Evolutionary conservation across 92 coral and sea anemone species (phyloP).

Genomic region (Desmophyllum pertusum): DNA sequence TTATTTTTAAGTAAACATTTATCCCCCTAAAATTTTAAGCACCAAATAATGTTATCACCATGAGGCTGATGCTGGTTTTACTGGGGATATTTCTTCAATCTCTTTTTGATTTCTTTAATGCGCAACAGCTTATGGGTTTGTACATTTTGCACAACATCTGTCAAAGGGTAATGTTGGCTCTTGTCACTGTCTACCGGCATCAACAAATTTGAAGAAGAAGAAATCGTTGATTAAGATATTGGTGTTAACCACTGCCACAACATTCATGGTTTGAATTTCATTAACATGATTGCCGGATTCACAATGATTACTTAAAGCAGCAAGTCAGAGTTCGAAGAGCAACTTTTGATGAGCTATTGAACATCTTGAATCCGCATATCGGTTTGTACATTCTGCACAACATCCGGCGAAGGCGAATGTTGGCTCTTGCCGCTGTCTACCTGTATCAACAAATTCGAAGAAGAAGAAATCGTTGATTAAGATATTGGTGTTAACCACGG

Average conservation of each 20-base stretch:
- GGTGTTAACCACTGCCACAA: slow-evolving; percentile 1
- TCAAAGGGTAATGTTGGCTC: not conserved
- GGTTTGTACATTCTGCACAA: too few relatives aligned
- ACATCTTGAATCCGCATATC: too few relatives aligned
- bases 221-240: not conserved
- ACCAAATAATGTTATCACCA: not conserved
- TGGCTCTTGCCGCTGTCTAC: too few relatives aligned
- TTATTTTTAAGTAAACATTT: too few relatives aligned
- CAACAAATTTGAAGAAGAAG: not conserved
- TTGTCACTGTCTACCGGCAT: not conserved
- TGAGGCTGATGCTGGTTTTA: slow-evolving; percentile 7
- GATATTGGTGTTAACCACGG: too few relatives aligned
- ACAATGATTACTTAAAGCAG: too few relatives aligned
- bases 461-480: too few relatives aligned
- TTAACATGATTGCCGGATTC: too few relatives aligned
- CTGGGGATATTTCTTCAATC: not conserved
- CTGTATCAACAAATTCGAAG: too few relatives aligned
- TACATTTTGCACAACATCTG: not conserved
- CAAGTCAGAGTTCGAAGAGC: too few relatives aligned
- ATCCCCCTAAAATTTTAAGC: not conserved
- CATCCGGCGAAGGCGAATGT: too few relatives aligned
- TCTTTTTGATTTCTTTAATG: slow-evolving; percentile 1
- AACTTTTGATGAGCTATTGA: too few relatives aligned
- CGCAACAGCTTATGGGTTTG: not conserved
- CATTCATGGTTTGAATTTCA: not conserved